A percentile compares a stretch with the other conserved stretches of the same genome.
Conservation (phyloP, 2,888 invertebrate species). For the Dryocosmus kuriphilus region DNA sequence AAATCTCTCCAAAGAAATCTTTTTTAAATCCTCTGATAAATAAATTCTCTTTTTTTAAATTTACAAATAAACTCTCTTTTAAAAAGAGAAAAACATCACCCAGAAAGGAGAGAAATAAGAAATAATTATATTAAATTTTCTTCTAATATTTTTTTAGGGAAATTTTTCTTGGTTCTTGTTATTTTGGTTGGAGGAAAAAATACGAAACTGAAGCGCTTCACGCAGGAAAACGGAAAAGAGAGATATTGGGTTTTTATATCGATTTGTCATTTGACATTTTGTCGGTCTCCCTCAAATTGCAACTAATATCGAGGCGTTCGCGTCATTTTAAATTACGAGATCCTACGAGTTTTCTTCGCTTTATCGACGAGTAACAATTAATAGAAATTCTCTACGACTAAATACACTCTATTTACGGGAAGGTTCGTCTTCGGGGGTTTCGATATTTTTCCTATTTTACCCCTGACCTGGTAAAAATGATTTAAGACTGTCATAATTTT, state of each 20-base stretch:
- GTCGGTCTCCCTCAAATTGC: neutral
- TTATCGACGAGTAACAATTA: constrained; percentile 40
- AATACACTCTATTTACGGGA: constrained; percentile 40
- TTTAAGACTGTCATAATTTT: neutral
- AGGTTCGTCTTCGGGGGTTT: neutral
- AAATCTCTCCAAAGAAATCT: neutral
- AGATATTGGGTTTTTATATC: neutral
- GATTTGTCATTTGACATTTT: neutral
- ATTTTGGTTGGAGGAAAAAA: constrained; percentile 4
- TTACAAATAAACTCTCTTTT: constrained; percentile 15
- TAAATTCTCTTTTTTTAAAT: constrained; percentile 15
- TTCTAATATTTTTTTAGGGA: neutral
- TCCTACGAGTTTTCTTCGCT: constrained; percentile 35
- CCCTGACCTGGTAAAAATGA: neutral
- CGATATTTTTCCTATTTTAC: neutral
- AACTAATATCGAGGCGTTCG: constrained; percentile 21
- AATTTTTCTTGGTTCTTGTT: neutral
- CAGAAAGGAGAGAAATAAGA: neutral
- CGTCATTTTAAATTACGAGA: constrained; percentile 37
- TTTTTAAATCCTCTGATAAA: neutral
- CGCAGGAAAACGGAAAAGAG: neutral
- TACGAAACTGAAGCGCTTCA: constrained; percentile 6
- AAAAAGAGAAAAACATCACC: constrained; percentile 1
- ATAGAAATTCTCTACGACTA: constrained; percentile 39
- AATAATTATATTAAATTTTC: constrained; percentile 3